phyloP scores from a whole-genome alignment of 2,797 vertebrate genomes.

The Glyptemys insculpta region DNA sequence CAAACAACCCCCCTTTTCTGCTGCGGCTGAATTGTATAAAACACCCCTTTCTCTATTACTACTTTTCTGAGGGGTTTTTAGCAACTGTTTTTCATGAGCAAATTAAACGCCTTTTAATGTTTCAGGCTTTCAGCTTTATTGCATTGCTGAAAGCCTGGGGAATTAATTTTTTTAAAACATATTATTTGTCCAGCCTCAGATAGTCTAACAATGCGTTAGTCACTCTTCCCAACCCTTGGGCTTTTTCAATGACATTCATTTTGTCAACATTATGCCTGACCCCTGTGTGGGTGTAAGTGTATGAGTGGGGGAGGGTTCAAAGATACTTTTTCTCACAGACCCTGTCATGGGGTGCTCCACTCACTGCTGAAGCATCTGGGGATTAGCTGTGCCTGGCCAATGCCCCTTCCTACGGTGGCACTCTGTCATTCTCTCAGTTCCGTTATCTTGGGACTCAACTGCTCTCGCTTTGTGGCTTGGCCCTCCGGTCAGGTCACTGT shows the following conservation, averaged over 20 bases:
- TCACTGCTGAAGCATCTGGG: background rate
- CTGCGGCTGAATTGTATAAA: background rate
- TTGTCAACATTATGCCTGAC: background rate
- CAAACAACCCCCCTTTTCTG: rapidly evolving
- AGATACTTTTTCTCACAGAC: background rate
- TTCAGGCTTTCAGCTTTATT: background rate
- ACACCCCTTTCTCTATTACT: background rate
- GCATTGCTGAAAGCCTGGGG: rapidly evolving
- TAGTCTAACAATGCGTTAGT: background rate
- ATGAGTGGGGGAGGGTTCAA: background rate
- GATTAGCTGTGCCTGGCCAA: background rate
- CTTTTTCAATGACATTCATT: background rate
- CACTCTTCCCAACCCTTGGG: background rate
- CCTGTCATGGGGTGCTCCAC: background rate
- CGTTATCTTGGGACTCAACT: background rate
- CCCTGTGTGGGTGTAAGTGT: background rate
- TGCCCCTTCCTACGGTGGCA: background rate
- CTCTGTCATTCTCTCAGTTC: background rate
- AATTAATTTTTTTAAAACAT: background rate
- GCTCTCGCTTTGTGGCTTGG: background rate
- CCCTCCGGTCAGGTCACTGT: background rate
- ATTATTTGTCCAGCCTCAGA: background rate
- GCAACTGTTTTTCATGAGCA: background rate
- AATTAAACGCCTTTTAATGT: background rate
- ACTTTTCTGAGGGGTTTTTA: background rate